Evolutionary conservation across 2,113 vertebrate species (phyloP), one percentile per base, ranked within the genome.

Genomic region (Murina feae): DNA sequence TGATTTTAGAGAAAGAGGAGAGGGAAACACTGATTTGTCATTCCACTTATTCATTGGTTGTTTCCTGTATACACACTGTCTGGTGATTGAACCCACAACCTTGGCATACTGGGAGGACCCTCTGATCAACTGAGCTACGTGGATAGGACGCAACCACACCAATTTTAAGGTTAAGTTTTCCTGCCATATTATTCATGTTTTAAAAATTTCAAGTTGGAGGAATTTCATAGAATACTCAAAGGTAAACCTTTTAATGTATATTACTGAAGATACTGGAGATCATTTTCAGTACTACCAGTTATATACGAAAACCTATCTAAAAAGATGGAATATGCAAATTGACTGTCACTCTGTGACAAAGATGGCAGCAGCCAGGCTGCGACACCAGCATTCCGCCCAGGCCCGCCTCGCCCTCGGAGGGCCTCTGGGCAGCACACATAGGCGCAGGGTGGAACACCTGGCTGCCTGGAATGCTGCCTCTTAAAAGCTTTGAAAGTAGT

Each of bases 101-200:
- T 32, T 75, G 72, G 72, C 12, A 10, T 32, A 49, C 32, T 9
- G 44, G 42, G 72, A 49, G 7, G 72, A 75, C 25, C 16, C 16
- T 30, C 72, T 75, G 32, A 75, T 44, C 72, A 32, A 32, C 28
- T 47, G 44, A 49, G 44, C 28, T 32, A 18, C 42, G 42, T 30
- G 44, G 72, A 28, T 44, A 49, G 42, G 28, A 63, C 21, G 95
- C 69, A 93, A 51, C 32, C 75, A 55, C 23, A 42, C 42, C 76
- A 89, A 74, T 53, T 96, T 89, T 87, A 90, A 91, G 93, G 16
- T 5, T 47, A 75, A 49, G 3, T 51, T 90, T 89, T 92, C 28
- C 74, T 49, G 47, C 4, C 44, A 63, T 60, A 51, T 78, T 32
- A 66, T 28, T 86, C 14, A 71, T 66, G 7, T 60, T 94, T 95